Conservation (phyloP, 2,797 vertebrate species). For the Tadarida brasiliensis region DNA sequence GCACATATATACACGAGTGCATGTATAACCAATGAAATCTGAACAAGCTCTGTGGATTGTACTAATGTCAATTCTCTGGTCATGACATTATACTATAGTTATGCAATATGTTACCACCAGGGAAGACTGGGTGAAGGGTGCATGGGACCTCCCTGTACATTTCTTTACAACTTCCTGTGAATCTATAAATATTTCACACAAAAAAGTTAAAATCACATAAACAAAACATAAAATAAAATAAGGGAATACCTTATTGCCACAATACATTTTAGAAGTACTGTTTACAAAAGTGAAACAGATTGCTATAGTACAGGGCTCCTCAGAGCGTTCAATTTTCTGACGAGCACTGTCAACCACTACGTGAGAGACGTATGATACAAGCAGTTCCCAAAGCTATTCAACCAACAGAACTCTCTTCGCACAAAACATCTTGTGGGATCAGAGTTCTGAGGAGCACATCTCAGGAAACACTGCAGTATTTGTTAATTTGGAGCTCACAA, state of each 20-base stretch:
- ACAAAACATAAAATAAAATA: background rate
- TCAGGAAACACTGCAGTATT: constrained; percentile 45
- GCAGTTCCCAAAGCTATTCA: constrained; percentile 11
- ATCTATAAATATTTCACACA: constrained; percentile 52
- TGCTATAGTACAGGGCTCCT: background rate
- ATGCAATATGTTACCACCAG: constrained; percentile 10
- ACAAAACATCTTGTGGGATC: background rate
- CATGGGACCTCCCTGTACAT: constrained; percentile 7
- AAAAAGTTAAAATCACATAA: constrained; percentile 56
- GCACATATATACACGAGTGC: background rate
- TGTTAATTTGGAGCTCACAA: constrained; percentile 64
- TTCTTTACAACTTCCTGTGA: constrained; percentile 51
- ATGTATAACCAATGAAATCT: background rate
- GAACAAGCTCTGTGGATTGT: constrained; percentile 10
- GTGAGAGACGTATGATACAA: background rate
- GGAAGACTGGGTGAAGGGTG: constrained; percentile 10
- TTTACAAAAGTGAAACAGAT: constrained; percentile 33
- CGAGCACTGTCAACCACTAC: background rate
- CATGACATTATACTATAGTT: constrained; percentile 2
- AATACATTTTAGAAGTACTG: constrained; percentile 11
- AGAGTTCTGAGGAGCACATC: constrained; percentile 6
- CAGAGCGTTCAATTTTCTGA: constrained; percentile 17
- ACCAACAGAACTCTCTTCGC: constrained; percentile 42
- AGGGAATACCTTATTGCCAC: background rate
- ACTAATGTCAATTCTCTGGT: constrained; percentile 29